Percentiles rank a stretch among this genome's conserved stretches.
phyloP scores from a whole-genome alignment of 2,113 vertebrate genomes.

The Actenoides lindsayi region DNA sequence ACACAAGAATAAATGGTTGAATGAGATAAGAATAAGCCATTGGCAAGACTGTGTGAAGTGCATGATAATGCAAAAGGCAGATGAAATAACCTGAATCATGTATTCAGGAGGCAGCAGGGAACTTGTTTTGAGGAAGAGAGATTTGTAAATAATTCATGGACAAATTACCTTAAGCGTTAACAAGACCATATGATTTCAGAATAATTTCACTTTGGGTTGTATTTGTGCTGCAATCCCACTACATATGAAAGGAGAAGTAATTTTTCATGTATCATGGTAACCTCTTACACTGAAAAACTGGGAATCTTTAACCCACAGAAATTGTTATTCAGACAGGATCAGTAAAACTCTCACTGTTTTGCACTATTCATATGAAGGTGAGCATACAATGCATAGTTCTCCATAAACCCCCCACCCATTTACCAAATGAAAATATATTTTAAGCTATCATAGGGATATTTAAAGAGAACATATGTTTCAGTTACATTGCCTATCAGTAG shows the following conservation, averaged over 20 bases:
- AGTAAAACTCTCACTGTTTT: not conserved
- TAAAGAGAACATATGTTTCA: not conserved
- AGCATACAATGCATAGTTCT: not conserved
- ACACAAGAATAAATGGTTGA: not conserved
- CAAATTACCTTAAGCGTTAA: not conserved
- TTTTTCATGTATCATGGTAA: not conserved
- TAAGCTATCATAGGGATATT: not conserved
- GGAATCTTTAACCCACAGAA: not conserved
- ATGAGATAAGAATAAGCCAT: not conserved
- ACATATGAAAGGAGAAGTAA: not conserved
- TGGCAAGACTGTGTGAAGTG: not conserved
- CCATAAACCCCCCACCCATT: not conserved
- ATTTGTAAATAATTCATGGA: conserved; percentile 37
- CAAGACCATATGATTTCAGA: not conserved
- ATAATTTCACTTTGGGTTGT: not conserved
- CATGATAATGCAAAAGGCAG: not conserved
- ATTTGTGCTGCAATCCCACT: not conserved
- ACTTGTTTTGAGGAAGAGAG: not conserved
- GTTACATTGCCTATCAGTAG: not conserved
- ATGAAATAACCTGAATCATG: not conserved
- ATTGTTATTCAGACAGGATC: not conserved
- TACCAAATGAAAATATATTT: not conserved
- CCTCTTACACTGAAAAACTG: not conserved
- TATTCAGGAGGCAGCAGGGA: not conserved
- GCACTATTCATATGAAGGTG: not conserved